phyloP scores from a whole-genome alignment of 2,888 invertebrate genomes.

The Drepanosiphum platanoidis region DNA sequence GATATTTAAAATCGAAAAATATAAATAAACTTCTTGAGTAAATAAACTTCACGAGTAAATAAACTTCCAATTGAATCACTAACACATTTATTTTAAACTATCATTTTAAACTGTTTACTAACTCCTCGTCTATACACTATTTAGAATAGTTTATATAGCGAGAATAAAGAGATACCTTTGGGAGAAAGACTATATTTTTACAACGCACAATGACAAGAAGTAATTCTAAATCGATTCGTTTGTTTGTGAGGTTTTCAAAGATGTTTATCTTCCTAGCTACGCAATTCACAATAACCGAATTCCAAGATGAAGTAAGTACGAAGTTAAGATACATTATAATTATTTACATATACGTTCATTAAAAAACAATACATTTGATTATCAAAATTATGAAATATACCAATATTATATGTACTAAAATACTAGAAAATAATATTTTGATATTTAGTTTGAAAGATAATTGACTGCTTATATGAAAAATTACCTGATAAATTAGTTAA shows the following conservation, averaged over 20 bases:
- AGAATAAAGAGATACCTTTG: conserved; percentile 12
- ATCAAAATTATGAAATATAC: background rate
- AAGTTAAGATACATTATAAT: no score
- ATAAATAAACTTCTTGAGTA: conserved; percentile 7
- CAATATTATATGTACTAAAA: no score
- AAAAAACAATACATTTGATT: background rate
- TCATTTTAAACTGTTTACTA: conserved; percentile 35
- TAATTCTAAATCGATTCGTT: conserved; percentile 16
- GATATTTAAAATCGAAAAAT: conserved; percentile 1
- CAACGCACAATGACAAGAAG: background rate
- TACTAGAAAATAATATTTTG: background rate
- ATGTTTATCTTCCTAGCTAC: background rate
- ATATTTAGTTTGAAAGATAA: background rate
- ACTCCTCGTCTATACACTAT: conserved; percentile 6
- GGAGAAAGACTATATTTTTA: conserved; percentile 2
- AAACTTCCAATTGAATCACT: background rate
- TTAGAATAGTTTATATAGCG: background rate
- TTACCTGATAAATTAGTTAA: no score
- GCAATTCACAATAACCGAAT: background rate
- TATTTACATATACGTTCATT: background rate
- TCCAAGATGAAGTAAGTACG: background rate
- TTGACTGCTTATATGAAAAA: no score
- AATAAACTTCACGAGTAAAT: conserved; percentile 16
- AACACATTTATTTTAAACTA: conserved; percentile 19
- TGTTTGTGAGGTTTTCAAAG: background rate